Percentiles rank a stretch among this genome's conserved stretches.
phyloP scores from a whole-genome alignment of 2,113 vertebrate genomes.

The Callocephalon fimbriatum region DNA sequence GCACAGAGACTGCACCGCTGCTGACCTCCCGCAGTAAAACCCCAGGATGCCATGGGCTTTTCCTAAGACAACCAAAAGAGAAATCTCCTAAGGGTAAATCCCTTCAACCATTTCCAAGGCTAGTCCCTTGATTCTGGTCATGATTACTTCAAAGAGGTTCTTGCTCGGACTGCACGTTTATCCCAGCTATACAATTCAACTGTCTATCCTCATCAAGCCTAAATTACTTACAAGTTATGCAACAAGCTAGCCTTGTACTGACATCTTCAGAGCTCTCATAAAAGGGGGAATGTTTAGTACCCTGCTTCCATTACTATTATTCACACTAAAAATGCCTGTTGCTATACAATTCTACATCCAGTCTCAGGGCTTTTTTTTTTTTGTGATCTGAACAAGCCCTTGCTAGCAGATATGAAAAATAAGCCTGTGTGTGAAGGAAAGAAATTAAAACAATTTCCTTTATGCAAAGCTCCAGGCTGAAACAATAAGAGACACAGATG shows the following conservation, averaged over 20 bases:
- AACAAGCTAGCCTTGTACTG: background rate
- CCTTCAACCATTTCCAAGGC: background rate
- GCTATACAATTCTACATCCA: background rate
- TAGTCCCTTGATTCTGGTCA: background rate
- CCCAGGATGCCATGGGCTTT: background rate
- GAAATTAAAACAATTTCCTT: background rate
- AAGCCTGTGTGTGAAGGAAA: background rate
- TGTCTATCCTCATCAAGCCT: background rate
- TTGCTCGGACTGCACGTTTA: background rate
- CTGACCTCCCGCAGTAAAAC: background rate
- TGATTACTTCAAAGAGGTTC: background rate
- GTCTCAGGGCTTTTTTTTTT: background rate
- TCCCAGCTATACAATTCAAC: background rate
- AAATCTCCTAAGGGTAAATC: conserved; percentile 15
- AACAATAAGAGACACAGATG: background rate
- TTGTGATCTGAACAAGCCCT: background rate
- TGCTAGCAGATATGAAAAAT: background rate
- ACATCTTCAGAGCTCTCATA: background rate
- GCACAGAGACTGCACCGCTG: background rate
- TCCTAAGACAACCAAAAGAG: background rate
- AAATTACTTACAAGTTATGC: background rate
- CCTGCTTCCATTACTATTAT: background rate
- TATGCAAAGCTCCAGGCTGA: background rate
- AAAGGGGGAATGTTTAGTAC: background rate
- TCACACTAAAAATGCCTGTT: background rate